Conservation (phyloP, 1,140 invertebrate genomes). For the Drosophila grimshawi region DNA sequence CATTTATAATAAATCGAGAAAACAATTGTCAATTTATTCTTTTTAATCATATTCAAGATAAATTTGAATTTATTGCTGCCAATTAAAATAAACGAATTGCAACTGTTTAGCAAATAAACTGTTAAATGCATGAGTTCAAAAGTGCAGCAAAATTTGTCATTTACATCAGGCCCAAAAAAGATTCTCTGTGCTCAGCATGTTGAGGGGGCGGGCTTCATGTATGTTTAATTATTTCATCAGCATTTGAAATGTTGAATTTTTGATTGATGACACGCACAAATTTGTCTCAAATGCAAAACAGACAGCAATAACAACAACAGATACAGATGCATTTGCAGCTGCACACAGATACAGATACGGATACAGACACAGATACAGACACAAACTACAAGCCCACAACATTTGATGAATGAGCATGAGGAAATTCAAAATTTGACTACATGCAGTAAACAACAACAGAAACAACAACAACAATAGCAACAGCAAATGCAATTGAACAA, state of each 20-base stretch:
- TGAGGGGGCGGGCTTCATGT: constrained; percentile 29
- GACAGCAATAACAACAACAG: constrained; percentile 13
- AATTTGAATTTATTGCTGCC: too few species aligned
- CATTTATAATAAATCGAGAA: too few species aligned
- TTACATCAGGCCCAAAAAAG: constrained; percentile 2
- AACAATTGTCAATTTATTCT: too few species aligned
- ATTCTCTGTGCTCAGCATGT: constrained; percentile 49
- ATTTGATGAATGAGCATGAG: constrained; percentile 56
- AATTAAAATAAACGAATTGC: not conserved
- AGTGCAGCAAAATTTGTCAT: constrained; percentile 34
- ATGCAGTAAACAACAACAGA: not conserved
- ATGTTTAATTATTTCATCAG: constrained; percentile 69
- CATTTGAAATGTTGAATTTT: constrained; percentile 59
- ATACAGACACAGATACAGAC: constrained; percentile 6
- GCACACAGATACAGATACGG: constrained; percentile 11
- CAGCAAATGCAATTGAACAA: constrained; percentile 67
- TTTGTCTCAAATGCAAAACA: constrained; percentile 78
- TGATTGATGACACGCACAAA: constrained; percentile 78
- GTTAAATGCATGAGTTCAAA: not conserved
- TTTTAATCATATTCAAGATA: too few species aligned
- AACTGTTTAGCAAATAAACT: not conserved
- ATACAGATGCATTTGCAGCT: not conserved
- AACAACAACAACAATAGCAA: constrained; percentile 7
- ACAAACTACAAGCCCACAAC: constrained; percentile 25
- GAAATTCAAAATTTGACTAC: constrained; percentile 49